These are phyloP conservation scores for Sarcophaga variegata DNA, from an alignment of 2,888 invertebrate species.

Conservation along the genomic window DNA sequence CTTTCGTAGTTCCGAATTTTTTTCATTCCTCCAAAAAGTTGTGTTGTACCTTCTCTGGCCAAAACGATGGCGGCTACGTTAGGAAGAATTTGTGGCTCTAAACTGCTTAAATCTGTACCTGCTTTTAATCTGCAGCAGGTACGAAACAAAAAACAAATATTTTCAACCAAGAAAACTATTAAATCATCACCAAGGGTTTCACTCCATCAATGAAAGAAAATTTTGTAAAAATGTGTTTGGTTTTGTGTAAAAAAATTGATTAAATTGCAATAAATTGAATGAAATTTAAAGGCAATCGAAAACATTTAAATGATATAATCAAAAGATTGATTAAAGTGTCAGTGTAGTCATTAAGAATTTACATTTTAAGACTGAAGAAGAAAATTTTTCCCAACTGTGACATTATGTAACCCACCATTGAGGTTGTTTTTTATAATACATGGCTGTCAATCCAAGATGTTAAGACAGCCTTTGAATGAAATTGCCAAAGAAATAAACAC, in stretches of 20 bases:
- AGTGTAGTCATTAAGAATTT: conserved; percentile 21
- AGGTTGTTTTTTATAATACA: conserved; percentile 61
- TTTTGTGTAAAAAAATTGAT: conserved; percentile 36
- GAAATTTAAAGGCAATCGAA: background rate
- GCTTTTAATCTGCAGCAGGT: conserved; percentile 87
- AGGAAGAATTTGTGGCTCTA: conserved; percentile 92
- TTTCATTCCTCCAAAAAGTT: conserved; percentile 78
- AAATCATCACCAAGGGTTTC: conserved; percentile 40
- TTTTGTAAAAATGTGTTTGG: conserved; percentile 53
- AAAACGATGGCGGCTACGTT: conserved; percentile 96
- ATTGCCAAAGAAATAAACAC: conserved; percentile 3
- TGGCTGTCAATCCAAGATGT: conserved; percentile 6
- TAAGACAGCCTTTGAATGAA: background rate
- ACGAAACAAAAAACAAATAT: conserved; percentile 53
- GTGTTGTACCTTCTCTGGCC: conserved; percentile 83
- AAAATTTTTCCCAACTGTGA: conserved; percentile 40
- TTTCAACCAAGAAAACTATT: conserved; percentile 23
- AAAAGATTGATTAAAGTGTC: conserved; percentile 13
- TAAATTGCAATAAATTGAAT: conserved; percentile 13
- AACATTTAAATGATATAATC: background rate
- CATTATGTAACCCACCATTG: conserved; percentile 68
- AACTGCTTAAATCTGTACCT: conserved; percentile 90
- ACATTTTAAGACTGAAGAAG: conserved; percentile 14
- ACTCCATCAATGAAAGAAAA: background rate
- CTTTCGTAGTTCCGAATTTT: conserved; percentile 71